Percentiles rank a stretch among this genome's conserved stretches.
These are phyloP conservation scores for Taxidea taxus DNA, from an alignment of 2,113 vertebrate genomes.

Conservation along the genomic window DNA sequence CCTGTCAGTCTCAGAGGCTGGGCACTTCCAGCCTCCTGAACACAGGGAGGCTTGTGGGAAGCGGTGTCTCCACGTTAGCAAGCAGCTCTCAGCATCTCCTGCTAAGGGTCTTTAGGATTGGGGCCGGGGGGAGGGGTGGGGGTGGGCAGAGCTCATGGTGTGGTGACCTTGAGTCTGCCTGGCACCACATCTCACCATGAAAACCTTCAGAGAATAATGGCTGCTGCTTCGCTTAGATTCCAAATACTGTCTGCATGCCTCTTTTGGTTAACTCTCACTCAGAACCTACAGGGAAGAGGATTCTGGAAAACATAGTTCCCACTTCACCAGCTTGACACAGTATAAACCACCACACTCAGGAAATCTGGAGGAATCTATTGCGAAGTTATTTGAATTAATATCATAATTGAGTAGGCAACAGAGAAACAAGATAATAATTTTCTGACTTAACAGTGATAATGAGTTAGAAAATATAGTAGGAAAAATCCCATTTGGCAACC, in stretches of 20 bases:
- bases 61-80: neutral
- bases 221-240: neutral
- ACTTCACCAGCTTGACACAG: neutral
- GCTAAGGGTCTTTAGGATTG: neutral
- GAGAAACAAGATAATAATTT: neutral
- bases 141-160: no score
- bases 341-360: neutral
- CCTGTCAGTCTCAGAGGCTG: neutral
- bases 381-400: neutral
- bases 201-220: neutral
- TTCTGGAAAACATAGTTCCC: neutral
- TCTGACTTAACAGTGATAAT: neutral
- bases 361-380: neutral
- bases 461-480: neutral
- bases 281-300: neutral
- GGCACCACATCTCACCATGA: neutral
- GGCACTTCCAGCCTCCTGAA: neutral
- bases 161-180: neutral
- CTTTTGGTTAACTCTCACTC: neutral
- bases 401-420: neutral
- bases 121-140: neutral
- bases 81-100: neutral
- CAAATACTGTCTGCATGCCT: neutral
- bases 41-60: neutral
- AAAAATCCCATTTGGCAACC: neutral